Conservation (phyloP, 1,140 invertebrate species). For the Diachasma alloeum region DNA sequence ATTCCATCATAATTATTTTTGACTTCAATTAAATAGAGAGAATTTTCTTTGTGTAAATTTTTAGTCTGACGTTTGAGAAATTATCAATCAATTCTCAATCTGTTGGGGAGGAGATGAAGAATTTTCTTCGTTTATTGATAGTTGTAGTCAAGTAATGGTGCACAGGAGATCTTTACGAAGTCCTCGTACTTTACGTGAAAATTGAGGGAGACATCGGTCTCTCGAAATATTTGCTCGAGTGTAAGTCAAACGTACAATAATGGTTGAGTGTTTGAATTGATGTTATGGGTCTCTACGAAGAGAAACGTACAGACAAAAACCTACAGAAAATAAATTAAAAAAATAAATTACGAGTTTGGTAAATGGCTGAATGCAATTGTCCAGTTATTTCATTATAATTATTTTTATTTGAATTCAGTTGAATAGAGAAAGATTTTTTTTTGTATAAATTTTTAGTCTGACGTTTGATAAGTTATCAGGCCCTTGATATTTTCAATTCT, state of each 20-base stretch:
- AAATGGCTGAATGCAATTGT: too few relatives aligned
- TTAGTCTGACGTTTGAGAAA: too few relatives aligned
- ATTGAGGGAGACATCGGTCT: constrained; percentile 86
- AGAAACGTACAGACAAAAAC: constrained; percentile 51
- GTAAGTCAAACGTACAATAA: constrained; percentile 21
- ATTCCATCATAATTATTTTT: too few relatives aligned
- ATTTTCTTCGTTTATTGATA: constrained; percentile 55
- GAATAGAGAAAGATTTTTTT: too few relatives aligned
- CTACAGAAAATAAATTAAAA: constrained; percentile 48
- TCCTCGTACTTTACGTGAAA: constrained; percentile 89
- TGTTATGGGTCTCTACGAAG: not conserved
- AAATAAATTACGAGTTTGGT: too few relatives aligned
- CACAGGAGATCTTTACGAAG: constrained; percentile 92
- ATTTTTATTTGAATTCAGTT: too few relatives aligned
- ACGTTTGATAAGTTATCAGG: too few relatives aligned
- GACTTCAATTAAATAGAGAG: too few relatives aligned
- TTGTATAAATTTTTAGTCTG: too few relatives aligned
- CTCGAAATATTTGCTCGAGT: constrained; percentile 93
- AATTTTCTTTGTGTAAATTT: too few relatives aligned
- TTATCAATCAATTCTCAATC: too few relatives aligned
- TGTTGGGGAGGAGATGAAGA: not conserved
- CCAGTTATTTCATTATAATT: too few relatives aligned
- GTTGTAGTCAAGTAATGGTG: constrained; percentile 94
- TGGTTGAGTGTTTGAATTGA: not conserved
- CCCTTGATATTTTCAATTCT: not conserved